Evolutionary conservation across 2,888 invertebrate genomes (phyloP).

Genomic region (Hoplodrina ambigua): DNA sequence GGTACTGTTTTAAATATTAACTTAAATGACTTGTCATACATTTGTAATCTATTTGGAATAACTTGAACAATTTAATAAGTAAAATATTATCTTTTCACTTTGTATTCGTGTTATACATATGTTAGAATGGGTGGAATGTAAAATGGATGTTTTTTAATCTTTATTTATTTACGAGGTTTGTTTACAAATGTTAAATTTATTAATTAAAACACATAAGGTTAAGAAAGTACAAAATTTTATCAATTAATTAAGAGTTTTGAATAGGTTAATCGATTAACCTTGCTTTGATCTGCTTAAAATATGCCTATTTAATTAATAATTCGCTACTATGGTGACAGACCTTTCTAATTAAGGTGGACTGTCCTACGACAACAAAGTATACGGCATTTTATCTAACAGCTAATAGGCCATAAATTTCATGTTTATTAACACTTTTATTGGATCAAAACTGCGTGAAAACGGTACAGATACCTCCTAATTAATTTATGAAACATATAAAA

Average conservation of each 20-base stretch:
- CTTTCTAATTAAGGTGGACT: slow-evolving; percentile 22
- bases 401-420: slow-evolving; percentile 57
- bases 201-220: no score
- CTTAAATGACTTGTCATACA: no score
- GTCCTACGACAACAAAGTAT: slow-evolving; percentile 23
- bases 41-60: no score
- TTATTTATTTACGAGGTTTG: no score
- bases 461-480: slow-evolving; percentile 57
- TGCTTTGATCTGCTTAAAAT: slow-evolving; percentile 15
- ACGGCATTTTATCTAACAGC: slow-evolving; percentile 45
- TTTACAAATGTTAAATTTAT: no score
- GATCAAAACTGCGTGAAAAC: slow-evolving; percentile 59
- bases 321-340: slow-evolving; percentile 12
- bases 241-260: slow-evolving; percentile 16
- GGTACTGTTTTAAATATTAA: no score
- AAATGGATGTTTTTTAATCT: no score
- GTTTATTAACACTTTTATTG: slow-evolving; percentile 63
- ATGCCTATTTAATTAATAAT: slow-evolving; percentile 32
- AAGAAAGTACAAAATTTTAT: background rate
- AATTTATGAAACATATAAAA: slow-evolving; percentile 62
- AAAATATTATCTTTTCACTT: no score
- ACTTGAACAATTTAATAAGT: no score
- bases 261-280: slow-evolving; percentile 7
- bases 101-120: no score
- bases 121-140: no score